Conservation (phyloP, 1,140 invertebrate species). For the Stenopsyche tienmushanensis region DNA sequence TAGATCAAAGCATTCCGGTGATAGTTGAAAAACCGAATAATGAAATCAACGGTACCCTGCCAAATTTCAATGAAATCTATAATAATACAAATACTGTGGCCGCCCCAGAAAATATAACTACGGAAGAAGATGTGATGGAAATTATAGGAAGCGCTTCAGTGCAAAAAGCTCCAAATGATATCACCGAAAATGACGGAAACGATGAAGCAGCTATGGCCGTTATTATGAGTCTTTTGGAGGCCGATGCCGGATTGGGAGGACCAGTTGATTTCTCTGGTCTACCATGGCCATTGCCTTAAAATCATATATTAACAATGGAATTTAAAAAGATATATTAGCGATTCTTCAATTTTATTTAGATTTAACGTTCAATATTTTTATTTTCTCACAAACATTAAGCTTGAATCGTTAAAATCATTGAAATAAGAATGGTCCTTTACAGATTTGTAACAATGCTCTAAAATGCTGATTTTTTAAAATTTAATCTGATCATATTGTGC, state of each 20-base stretch:
- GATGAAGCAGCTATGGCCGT: slow-evolving; percentile 91
- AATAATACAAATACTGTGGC: slow-evolving; percentile 3
- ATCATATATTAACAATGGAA: not conserved
- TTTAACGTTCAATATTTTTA: not conserved
- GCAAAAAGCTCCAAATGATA: slow-evolving; percentile 53
- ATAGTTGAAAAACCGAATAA: not conserved
- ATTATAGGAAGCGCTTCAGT: slow-evolving; percentile 60
- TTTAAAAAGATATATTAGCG: too few relatives aligned
- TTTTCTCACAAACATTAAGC: not conserved
- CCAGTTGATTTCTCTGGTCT: slow-evolving; percentile 83
- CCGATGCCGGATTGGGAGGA: slow-evolving; percentile 63
- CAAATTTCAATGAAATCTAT: slow-evolving; percentile 25
- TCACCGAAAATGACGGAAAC: slow-evolving; percentile 68
- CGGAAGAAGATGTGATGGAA: slow-evolving; percentile 25
- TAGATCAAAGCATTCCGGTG: not conserved
- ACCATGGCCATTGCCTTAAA: slow-evolving; percentile 67
- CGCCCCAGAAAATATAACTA: not conserved
- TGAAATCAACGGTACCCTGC: slow-evolving; percentile 26
- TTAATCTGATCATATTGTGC: too few relatives aligned
- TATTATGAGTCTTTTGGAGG: slow-evolving; percentile 88
- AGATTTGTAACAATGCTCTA: not conserved
- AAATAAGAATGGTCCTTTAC: not conserved
- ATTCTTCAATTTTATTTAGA: too few relatives aligned
- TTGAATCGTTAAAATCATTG: not conserved
- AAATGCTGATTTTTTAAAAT: not conserved